Percentiles rank a stretch among this genome's conserved stretches.
Evolutionary conservation across 2,113 vertebrate species (phyloP).

Genomic region (Lamprotornis superbus): DNA sequence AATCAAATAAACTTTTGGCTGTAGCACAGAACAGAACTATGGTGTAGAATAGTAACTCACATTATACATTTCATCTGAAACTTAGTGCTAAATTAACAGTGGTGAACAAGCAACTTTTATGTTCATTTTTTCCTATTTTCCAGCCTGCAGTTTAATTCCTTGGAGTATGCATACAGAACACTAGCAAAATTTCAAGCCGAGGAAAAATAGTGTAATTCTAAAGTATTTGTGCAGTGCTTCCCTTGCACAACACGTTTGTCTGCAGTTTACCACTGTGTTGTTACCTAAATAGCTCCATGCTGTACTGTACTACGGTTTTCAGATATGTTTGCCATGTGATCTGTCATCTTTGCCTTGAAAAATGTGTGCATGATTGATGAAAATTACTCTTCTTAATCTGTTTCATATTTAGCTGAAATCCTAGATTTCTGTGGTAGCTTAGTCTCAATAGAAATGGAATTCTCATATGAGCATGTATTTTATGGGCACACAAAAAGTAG

Average conservation of each 20-base stretch:
- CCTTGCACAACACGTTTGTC: not conserved
- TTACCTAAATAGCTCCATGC: not conserved
- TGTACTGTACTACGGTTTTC: not conserved
- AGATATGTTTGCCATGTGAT: not conserved
- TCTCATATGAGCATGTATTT: not conserved
- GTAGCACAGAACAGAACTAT: not conserved
- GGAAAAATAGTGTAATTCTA: not conserved
- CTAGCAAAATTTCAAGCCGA: not conserved
- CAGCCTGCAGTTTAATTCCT: not conserved
- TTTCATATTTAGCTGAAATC: conserved; percentile 23
- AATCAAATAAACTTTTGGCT: not conserved
- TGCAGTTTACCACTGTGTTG: not conserved
- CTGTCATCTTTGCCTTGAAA: conserved; percentile 52
- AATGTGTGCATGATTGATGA: conserved; percentile 30
- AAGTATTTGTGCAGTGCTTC: not conserved
- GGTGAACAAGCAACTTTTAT: not conserved
- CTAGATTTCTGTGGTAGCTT: conserved; percentile 20
- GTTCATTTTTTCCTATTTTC: not conserved
- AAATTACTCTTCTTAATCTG: not conserved
- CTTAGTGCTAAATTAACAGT: not conserved
- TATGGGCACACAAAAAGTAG: not conserved
- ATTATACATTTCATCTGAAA: not conserved
- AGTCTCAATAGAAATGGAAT: not conserved
- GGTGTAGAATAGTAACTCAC: not conserved
- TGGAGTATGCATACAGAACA: not conserved